A percentile compares a stretch with the other conserved stretches of the same genome.
These are phyloP conservation scores for Scaptodrosophila lebanonensis DNA, from an alignment of 1,140 invertebrate species.

Conservation along the genomic window DNA sequence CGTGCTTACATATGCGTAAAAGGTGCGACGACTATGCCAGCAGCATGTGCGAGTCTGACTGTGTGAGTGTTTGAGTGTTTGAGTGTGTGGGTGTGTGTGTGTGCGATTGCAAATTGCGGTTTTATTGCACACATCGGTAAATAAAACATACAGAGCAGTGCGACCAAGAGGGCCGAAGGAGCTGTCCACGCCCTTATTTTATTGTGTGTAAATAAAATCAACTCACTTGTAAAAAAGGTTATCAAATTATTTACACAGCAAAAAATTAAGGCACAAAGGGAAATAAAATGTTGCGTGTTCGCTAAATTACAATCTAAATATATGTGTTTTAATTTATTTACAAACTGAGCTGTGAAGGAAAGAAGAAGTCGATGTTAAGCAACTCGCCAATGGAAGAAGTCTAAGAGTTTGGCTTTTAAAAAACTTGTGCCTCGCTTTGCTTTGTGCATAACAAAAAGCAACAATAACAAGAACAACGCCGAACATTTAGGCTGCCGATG, in stretches of 20 bases:
- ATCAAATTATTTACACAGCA: constrained; percentile 29
- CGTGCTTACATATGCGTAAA: constrained; percentile 54
- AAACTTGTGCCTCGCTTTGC: constrained; percentile 60
- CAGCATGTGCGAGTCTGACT: constrained; percentile 24
- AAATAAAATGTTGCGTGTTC: too few relatives aligned
- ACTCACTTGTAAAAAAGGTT: constrained; percentile 45
- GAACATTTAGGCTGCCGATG: constrained; percentile 36
- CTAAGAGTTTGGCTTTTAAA: constrained; percentile 61
- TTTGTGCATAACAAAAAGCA: constrained; percentile 62
- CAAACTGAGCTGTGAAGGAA: constrained; percentile 18
- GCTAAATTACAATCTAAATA: too few relatives aligned
- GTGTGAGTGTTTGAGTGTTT: constrained; percentile 9
- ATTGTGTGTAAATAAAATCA: constrained; percentile 35
- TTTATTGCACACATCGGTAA: constrained; percentile 38
- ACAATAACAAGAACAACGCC: constrained; percentile 16
- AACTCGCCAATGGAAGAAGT: constrained; percentile 32
- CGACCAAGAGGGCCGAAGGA: constrained; percentile 16
- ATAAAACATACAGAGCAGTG: constrained; percentile 7
- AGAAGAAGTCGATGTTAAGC: constrained; percentile 15
- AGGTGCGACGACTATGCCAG: constrained; percentile 56
- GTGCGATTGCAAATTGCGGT: constrained; percentile 43
- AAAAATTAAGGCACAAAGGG: too few relatives aligned
- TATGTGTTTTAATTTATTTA: constrained; percentile 72
- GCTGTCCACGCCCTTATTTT: too few relatives aligned
- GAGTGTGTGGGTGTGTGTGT: constrained; percentile 6